phyloP scores from a whole-genome alignment of 92 coral and sea anemone species.

The Galaxea fascicularis region DNA sequence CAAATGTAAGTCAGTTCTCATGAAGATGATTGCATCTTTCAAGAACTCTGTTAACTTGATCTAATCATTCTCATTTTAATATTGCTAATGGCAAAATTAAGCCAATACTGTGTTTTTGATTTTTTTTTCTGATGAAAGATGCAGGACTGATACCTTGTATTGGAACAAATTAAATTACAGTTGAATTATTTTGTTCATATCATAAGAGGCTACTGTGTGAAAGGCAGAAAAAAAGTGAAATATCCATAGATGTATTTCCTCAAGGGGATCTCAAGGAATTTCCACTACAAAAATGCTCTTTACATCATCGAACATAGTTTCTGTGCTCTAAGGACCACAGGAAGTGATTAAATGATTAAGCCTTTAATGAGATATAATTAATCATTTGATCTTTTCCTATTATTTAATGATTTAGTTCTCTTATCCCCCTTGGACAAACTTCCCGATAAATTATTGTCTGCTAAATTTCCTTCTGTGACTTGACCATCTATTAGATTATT shows the following conservation, averaged over 20 bases:
- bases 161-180: conserved; percentile 11
- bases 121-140: background rate
- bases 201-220: background rate
- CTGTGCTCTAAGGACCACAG: background rate
- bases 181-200: background rate
- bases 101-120: conserved; percentile 5
- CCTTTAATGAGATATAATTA: conserved; percentile 4
- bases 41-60: background rate
- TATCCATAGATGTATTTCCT: background rate
- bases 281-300: background rate
- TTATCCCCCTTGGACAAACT: background rate
- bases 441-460: background rate
- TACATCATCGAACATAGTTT: background rate
- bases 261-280: background rate
- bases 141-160: background rate
- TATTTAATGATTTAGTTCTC: background rate
- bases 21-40: background rate
- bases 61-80: background rate
- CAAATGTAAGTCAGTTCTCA: background rate
- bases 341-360: conserved; percentile 11
- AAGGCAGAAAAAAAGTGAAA: background rate
- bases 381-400: conserved; percentile 9
- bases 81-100: background rate
- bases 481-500: background rate
- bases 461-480: background rate